phyloP scores from a whole-genome alignment of 2,797 vertebrate genomes.

The Phataginus tetradactyla region DNA sequence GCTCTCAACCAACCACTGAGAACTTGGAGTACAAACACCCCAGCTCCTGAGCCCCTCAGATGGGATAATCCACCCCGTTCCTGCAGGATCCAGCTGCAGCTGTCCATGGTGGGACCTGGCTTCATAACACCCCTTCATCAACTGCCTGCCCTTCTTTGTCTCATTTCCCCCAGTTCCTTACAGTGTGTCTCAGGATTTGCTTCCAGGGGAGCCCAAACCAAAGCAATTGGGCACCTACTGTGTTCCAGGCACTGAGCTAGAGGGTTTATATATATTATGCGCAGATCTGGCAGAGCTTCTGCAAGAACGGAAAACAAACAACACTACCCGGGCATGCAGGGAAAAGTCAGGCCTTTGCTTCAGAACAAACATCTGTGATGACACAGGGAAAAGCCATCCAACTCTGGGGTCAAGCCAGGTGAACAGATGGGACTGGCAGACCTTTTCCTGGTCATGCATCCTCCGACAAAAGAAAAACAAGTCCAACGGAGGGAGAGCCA shows the following conservation, averaged over 20 bases:
- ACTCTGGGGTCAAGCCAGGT: neutral
- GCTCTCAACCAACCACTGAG: neutral
- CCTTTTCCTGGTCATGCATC: neutral
- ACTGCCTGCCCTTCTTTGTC: neutral
- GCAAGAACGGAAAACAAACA: neutral
- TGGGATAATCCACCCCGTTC: too few species aligned
- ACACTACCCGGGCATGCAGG: accelerated
- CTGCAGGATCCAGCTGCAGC: neutral
- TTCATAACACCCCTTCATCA: neutral
- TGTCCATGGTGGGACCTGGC: neutral
- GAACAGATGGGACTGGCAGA: neutral
- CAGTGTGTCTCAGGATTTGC: neutral
- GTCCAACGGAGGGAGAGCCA: neutral
- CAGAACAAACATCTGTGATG: neutral
- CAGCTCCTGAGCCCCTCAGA: neutral
- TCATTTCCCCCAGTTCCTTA: neutral
- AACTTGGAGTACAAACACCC: neutral
- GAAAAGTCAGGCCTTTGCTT: neutral
- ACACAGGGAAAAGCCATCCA: neutral
- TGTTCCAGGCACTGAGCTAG: neutral
- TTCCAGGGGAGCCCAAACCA: neutral
- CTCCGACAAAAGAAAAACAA: neutral
- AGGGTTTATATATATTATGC: neutral
- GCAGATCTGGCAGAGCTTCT: neutral
- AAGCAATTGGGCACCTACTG: neutral